Evolutionary conservation across 2,888 invertebrate genomes (phyloP).

Genomic region (Eudemis profundana): DNA sequence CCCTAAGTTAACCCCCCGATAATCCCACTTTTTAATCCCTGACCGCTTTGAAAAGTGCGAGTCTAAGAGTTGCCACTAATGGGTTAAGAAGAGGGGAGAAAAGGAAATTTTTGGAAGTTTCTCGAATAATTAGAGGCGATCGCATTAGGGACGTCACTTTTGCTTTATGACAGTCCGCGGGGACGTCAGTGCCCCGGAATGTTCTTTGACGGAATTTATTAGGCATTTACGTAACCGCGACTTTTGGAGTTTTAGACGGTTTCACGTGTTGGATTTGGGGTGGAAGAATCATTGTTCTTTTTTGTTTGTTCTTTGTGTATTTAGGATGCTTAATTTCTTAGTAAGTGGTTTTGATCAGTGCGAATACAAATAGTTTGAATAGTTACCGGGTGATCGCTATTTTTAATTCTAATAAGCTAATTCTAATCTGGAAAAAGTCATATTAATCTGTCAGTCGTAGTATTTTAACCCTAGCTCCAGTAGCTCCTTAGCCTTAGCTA

Average conservation of each 20-base stretch:
- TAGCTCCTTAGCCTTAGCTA: too few relatives aligned
- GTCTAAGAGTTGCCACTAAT: constrained; percentile 73
- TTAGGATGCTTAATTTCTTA: too few relatives aligned
- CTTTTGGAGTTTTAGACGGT: constrained; percentile 13
- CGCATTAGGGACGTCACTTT: constrained; percentile 80
- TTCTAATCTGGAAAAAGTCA: too few relatives aligned
- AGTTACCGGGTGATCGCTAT: too few relatives aligned
- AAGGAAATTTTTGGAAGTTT: constrained; percentile 77
- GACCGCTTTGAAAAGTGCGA: constrained; percentile 69
- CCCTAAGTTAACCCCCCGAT: constrained; percentile 23
- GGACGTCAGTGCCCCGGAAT: constrained; percentile 56
- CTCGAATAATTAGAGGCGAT: constrained; percentile 79
- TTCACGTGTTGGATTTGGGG: constrained; percentile 18
- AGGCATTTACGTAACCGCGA: constrained; percentile 33
- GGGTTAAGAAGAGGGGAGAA: constrained; percentile 72
- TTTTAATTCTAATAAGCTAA: too few relatives aligned
- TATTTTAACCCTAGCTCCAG: too few relatives aligned
- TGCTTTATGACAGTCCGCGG: constrained; percentile 72
- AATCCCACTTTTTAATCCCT: constrained; percentile 39
- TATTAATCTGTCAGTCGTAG: neutral
- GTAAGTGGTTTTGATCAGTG: too few relatives aligned
- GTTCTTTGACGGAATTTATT: constrained; percentile 56
- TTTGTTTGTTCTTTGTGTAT: neutral
- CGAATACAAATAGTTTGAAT: too few relatives aligned
- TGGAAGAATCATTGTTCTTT: neutral